Evolutionary conservation across 2,797 vertebrate species (phyloP).

Genomic region (Enteromius afrohamiltoni): DNA sequence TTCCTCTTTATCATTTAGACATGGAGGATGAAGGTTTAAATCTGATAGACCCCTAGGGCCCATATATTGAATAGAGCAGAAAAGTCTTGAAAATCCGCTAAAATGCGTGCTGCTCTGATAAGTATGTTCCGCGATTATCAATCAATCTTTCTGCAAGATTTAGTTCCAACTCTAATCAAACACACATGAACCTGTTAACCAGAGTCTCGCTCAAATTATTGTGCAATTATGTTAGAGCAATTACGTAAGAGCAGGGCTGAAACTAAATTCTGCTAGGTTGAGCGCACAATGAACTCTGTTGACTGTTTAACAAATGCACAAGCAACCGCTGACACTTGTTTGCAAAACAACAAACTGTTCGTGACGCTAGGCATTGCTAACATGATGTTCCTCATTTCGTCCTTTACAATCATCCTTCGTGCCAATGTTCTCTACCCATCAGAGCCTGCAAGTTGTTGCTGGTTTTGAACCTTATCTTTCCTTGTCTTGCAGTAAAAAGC

Average conservation of each 20-base stretch:
- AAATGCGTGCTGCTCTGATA: constrained; percentile 47
- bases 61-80: background rate
- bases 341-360: constrained; percentile 16
- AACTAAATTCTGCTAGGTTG: constrained; percentile 3
- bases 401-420: background rate
- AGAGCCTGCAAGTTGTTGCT: constrained; percentile 22
- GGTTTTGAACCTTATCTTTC: constrained; percentile 26
- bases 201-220: constrained; percentile 9
- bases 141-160: background rate
- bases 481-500: constrained; percentile 37
- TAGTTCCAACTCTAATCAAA: constrained; percentile 32
- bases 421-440: constrained; percentile 14
- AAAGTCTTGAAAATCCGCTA: background rate
- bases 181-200: constrained; percentile 22
- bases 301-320: constrained; percentile 35
- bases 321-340: constrained; percentile 6
- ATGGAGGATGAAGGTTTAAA: constrained; percentile 20
- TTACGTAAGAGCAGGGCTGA: constrained; percentile 29
- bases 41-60: constrained; percentile 33
- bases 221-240: constrained; percentile 17
- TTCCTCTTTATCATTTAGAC: constrained; percentile 44
- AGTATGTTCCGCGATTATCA: background rate
- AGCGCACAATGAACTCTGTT: constrained; percentile 34
- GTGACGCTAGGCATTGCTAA: background rate
- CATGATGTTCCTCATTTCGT: background rate